These are phyloP conservation scores for Sinocyclocheilus anophthalmus DNA, from an alignment of 2,113 vertebrate genomes.

Conservation along the genomic window DNA sequence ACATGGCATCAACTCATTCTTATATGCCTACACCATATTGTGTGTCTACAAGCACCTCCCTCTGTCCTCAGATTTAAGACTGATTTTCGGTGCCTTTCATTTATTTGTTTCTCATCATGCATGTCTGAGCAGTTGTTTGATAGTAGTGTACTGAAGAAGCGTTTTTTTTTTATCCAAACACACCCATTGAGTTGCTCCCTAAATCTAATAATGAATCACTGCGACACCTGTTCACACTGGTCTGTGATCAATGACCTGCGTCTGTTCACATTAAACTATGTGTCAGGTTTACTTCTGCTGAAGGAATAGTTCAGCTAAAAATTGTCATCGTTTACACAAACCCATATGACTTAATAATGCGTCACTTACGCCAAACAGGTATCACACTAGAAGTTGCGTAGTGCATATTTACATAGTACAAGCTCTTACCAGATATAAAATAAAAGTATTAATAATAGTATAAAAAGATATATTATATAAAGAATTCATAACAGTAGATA, in stretches of 20 bases:
- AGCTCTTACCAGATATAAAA: too few species aligned
- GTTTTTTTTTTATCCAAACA: not conserved
- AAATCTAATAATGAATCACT: constrained; percentile 8
- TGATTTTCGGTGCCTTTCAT: not conserved
- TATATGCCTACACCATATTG: not conserved
- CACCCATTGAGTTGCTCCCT: not conserved
- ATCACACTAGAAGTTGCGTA: too few species aligned
- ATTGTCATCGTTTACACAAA: not conserved
- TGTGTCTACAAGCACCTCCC: not conserved
- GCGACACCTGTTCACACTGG: not conserved
- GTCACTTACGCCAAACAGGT: too few species aligned
- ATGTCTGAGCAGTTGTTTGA: not conserved
- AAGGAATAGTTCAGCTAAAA: not conserved
- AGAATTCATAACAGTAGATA: not conserved
- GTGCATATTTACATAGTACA: too few species aligned
- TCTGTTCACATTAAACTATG: not conserved
- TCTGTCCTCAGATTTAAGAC: not conserved
- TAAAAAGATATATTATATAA: too few species aligned
- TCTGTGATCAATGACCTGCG: not conserved
- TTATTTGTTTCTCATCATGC: not conserved
- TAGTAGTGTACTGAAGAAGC: not conserved
- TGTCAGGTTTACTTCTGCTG: not conserved
- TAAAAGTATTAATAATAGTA: too few species aligned
- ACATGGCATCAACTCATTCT: not conserved
- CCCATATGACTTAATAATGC: not conserved